These are phyloP conservation scores for Acleris sparsana DNA, from an alignment of 2,888 invertebrate genomes.

Conservation along the genomic window DNA sequence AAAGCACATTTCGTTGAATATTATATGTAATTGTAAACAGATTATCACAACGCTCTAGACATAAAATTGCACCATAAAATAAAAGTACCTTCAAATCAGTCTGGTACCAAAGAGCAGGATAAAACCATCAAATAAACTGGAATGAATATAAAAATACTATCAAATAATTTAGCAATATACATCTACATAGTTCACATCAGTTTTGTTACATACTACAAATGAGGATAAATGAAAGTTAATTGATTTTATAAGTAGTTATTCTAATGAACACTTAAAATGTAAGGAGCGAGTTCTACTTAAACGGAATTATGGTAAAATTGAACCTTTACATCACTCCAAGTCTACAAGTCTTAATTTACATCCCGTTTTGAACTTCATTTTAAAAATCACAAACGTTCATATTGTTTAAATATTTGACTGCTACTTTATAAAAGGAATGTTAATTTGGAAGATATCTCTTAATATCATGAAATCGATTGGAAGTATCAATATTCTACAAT, in stretches of 20 bases:
- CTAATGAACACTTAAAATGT: conserved; percentile 81
- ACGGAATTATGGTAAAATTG: conserved; percentile 71
- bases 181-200: conserved; percentile 66
- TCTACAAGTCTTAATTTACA: conserved; percentile 65
- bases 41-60: conserved; percentile 84
- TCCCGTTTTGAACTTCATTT: conserved; percentile 74
- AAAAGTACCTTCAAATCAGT: conserved; percentile 83
- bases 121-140: conserved; percentile 71
- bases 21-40: conserved; percentile 81
- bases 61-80: conserved; percentile 83
- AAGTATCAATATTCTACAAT: conserved; percentile 38
- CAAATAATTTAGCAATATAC: conserved; percentile 80
- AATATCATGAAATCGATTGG: conserved; percentile 36
- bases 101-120: conserved; percentile 80
- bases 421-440: conserved; percentile 73
- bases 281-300: conserved; percentile 69
- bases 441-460: conserved; percentile 67
- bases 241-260: conserved; percentile 71
- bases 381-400: conserved; percentile 69
- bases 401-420: conserved; percentile 53
- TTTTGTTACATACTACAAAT: conserved; percentile 68
- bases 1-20: conserved; percentile 60
- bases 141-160: conserved; percentile 83
- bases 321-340: conserved; percentile 67
- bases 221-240: conserved; percentile 68